Evolutionary conservation across 2,113 vertebrate genomes (phyloP), one percentile per base, ranked within the genome.

Genomic region (Neodontobutis hainanensis): DNA sequence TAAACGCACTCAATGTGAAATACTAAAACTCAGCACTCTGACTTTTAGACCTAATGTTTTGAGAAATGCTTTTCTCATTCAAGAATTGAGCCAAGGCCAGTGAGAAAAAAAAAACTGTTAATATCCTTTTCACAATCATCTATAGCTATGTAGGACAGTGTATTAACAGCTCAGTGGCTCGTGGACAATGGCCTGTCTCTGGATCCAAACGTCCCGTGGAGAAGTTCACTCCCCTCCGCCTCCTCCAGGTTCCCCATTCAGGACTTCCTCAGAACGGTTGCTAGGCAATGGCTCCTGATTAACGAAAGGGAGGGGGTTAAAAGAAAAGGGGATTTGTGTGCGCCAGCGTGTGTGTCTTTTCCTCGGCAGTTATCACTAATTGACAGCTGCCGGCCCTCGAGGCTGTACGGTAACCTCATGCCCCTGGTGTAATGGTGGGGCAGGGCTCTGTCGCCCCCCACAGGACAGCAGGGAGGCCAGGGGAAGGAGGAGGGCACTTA

Each of bases 351-450:
- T 73, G 57, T 72, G 64, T 57, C 56, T 19, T 89, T 89, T 92
- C 94, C 94, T 93, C 89, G 4, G 75, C 91, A 94, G 94, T 94
- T 96, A 94, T 95, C 95, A 92, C 94, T 98, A 96, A 98, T 95
- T 97, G 97, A 97, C 95, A 98, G 96, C 96, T 95, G 95, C 94
- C 95, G 93, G 94, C 95, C 95, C 95, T 94, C 86, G 92, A 95
- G 95, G 95, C 93, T 95, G 94, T 90, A 93, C 94, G 94, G 93
- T 94, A 96, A 96, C 96, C 95, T 94, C 86, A 89, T 90, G 94
- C 93, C 95, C 94, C 88, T 88, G 87, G 87, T 90, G 92, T 95
- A 95, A 97, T 95, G 94, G 94, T 92, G 95, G 95, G 95, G 93
- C 95, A 95, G 93, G 84, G 90, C 92, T 93, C 90, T 90, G 86